Evolutionary conservation across 2,888 invertebrate genomes (phyloP), one percentile per base, ranked within the genome.

Genomic region (Thymelicus sylvestris): DNA sequence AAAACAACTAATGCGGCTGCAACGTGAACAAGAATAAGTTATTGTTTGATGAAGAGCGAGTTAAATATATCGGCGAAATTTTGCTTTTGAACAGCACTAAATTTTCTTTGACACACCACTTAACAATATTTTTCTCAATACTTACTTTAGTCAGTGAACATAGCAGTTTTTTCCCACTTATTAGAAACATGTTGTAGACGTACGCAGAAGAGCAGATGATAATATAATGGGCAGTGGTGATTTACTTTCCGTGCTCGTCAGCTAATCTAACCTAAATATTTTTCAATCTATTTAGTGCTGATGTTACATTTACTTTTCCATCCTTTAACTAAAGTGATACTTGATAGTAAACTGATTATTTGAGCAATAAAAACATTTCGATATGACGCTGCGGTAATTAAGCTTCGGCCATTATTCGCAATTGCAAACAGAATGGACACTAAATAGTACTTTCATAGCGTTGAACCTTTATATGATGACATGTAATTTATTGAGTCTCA

Each of bases 401-500:
- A 41, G 48, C 64, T 15, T n/a, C 19, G 38, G 57, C 57, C 63
- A 63, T 63, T 57, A 57, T 39, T 57, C 68, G 47, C 57, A 57
- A 68, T 63, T 38, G 24, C 15, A 68, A 68, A 68, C 61, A 55
- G 24, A 63, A 68, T 48, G 47, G 68, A 59, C 47, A 64, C 63
- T 69, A 64, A 69, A 64, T 41, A 61, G 57, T 69, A 41, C 64
- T 69, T 67, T 64, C 69, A 59, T 48, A 39, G 57, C 64, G 24
- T 39, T 38, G 48, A 59, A 69, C 69, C 69, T 65, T 65, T 61
- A 62, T 61, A 71, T 71, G 71, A 71, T 66, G 66, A 62, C 66
- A 62, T 66, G 12, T 66, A 62, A 71, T 71, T 71, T 71, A 71
- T 71, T 47, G 66, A 39, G 38, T 38, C 71, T 66, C 61, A 71